Conservation (phyloP, 2,113 vertebrate species). For the Marmota monax region DNA sequence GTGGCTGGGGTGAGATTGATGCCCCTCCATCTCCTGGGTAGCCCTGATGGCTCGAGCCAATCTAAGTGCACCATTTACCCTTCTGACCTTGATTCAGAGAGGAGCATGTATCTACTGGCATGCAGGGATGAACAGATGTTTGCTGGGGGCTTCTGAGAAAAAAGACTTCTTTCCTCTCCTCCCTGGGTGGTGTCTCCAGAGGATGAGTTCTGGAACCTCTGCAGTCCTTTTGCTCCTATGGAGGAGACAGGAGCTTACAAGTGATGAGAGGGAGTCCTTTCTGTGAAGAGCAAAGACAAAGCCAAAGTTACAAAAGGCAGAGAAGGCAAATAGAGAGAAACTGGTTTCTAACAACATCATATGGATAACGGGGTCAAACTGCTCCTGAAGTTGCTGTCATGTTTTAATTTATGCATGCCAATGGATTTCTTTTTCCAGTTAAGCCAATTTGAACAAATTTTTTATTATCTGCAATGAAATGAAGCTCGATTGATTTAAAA, state of each 20-base stretch:
- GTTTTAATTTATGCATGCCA: slow-evolving; percentile 2
- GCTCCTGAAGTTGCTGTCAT: not conserved
- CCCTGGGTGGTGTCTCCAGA: not conserved
- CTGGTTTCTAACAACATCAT: not conserved
- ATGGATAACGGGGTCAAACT: not conserved
- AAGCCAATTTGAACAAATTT: not conserved
- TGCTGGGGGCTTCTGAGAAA: not conserved
- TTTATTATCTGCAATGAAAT: not conserved
- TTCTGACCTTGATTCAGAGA: not conserved
- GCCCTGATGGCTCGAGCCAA: not conserved
- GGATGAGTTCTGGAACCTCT: not conserved
- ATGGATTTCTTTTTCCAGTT: not conserved
- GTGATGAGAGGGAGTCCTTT: not conserved
- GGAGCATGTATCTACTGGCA: not conserved
- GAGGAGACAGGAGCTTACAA: not conserved
- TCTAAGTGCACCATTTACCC: not conserved
- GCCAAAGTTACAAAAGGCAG: not conserved
- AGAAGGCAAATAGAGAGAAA: not conserved
- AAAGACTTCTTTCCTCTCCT: not conserved
- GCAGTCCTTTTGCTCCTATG: not conserved
- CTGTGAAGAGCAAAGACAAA: not conserved
- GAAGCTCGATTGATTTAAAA: not conserved
- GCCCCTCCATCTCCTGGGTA: not conserved
- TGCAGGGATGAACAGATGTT: not conserved
- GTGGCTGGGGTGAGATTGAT: not conserved